Percentiles rank a stretch among this genome's conserved stretches.
phyloP scores from a whole-genome alignment of 1,140 invertebrate species.

The roundworm (Caenorhabditis elegans) region WBcel235 BX284606.5:17678501-17679000 shows the following conservation, averaged over 20 bases:
- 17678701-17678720: slow-evolving; percentile 45
- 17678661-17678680: slow-evolving; percentile 49
- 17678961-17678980: slow-evolving; percentile 59
- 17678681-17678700: slow-evolving; percentile 49
- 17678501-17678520: too few relatives aligned
- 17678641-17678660: not conserved
- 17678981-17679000: slow-evolving; percentile 57
- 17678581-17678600: too few relatives aligned
- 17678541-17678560: too few relatives aligned
- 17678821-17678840: slow-evolving; percentile 26
- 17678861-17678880: slow-evolving; percentile 26
- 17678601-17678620: not conserved
- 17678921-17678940: slow-evolving; percentile 61
- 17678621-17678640: not conserved
- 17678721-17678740: slow-evolving; percentile 47
- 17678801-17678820: not conserved
- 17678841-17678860: not conserved
- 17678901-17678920: slow-evolving; percentile 1
- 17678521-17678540: too few relatives aligned
- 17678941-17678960: slow-evolving; percentile 64
- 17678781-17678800: not conserved
- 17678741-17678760: slow-evolving; percentile 41
- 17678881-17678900: not conserved
- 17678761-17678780: slow-evolving; percentile 55
- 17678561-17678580: too few relatives aligned